Percentiles rank a stretch among this genome's conserved stretches.
Conservation (phyloP, 2,888 invertebrate species). For the Dolomedes plantarius region DNA sequence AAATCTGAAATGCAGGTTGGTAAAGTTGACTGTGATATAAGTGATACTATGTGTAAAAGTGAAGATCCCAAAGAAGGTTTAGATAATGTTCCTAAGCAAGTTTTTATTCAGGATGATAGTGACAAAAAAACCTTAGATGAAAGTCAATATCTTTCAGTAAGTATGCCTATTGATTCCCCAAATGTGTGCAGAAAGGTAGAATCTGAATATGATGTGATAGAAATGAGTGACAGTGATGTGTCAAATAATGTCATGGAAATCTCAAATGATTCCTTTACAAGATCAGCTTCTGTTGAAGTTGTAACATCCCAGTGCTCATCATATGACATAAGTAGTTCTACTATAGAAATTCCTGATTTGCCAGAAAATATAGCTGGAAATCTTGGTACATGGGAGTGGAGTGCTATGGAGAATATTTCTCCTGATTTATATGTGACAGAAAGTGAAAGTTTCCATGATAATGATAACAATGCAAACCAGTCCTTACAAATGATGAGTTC, state of each 20-base stretch:
- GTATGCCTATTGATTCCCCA: background rate
- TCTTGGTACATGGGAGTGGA: conserved; percentile 57
- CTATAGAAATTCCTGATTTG: conserved; percentile 41
- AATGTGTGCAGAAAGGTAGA: conserved; percentile 17
- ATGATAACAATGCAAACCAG: background rate
- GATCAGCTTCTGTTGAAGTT: conserved; percentile 19
- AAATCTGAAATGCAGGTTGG: background rate
- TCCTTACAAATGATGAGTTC: background rate
- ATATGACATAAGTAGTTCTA: conserved; percentile 42
- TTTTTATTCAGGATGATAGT: background rate
- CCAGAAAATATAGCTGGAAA: conserved; percentile 35
- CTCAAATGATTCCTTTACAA: conserved; percentile 32
- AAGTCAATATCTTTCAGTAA: conserved; percentile 29
- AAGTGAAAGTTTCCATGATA: conserved; percentile 18
- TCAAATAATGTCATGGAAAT: conserved; percentile 1
- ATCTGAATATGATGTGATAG: conserved; percentile 39
- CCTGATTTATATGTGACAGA: conserved; percentile 28
- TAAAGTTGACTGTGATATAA: background rate
- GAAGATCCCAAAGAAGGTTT: background rate
- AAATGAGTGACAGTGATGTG: conserved; percentile 24
- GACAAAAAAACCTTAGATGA: conserved; percentile 15
- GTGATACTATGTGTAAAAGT: background rate
- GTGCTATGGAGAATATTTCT: conserved; percentile 36
- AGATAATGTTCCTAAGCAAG: conserved; percentile 2
- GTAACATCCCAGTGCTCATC: conserved; percentile 13